Conservation (phyloP, 1,140 invertebrate genomes). For the Melanaphis sacchari region DNA sequence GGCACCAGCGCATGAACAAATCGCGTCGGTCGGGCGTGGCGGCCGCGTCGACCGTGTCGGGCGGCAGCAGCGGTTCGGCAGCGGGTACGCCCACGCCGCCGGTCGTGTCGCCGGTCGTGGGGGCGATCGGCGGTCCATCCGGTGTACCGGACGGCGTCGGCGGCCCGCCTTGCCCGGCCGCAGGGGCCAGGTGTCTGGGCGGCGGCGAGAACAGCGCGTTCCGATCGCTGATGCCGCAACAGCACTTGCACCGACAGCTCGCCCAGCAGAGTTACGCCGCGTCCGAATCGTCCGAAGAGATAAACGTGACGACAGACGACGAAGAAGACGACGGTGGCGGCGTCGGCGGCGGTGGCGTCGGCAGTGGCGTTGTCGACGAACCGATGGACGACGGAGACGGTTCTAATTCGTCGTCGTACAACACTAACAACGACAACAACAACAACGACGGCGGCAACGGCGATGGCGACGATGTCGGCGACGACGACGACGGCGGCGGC, state of each 20-base stretch:
- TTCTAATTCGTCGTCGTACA: conserved; percentile 16
- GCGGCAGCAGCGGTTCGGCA: conserved; percentile 66
- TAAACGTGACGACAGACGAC: conserved; percentile 62
- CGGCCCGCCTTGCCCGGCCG: conserved; percentile 39
- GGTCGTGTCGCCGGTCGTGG: conserved; percentile 63
- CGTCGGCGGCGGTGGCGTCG: neutral
- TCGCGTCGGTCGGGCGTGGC: conserved; percentile 65
- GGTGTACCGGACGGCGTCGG: conserved; percentile 71
- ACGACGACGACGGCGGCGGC: neutral
- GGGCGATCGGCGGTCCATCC: conserved; percentile 76
- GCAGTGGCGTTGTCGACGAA: neutral
- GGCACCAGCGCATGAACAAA: conserved; percentile 92
- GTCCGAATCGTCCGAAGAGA: conserved; percentile 62
- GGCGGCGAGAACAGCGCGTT: conserved; percentile 89
- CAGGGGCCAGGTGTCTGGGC: conserved; percentile 66
- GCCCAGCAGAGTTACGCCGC: conserved; percentile 58
- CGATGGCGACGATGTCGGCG: too few species aligned
- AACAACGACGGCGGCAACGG: neutral
- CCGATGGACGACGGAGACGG: neutral
- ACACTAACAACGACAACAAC: neutral
- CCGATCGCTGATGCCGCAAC: conserved; percentile 67
- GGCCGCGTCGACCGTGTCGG: conserved; percentile 66
- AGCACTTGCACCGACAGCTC: neutral
- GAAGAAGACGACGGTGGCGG: conserved; percentile 56
- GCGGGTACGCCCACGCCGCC: conserved; percentile 64